Percentiles rank a stretch among this genome's conserved stretches.
Evolutionary conservation across 1,140 invertebrate genomes (phyloP).

Genomic region (Calephelis virginiensis): DNA sequence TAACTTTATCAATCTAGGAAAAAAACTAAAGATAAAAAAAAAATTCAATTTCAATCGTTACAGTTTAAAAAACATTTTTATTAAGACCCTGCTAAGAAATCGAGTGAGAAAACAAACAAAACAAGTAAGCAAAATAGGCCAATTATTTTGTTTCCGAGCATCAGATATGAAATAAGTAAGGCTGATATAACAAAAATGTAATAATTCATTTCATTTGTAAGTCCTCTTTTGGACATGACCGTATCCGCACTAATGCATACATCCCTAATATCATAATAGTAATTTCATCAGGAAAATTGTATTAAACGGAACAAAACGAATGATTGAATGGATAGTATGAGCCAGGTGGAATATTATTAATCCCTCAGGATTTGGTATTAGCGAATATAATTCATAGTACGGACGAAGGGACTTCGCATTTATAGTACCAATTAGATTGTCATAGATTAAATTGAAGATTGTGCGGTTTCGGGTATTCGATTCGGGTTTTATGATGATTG

Average conservation of each 20-base stretch:
- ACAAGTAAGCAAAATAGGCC: no score
- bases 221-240: neutral
- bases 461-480: slow-evolving; percentile 3
- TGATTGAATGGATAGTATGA: slow-evolving; percentile 34
- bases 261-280: slow-evolving; percentile 11
- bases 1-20: no score
- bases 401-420: slow-evolving; percentile 16
- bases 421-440: slow-evolving; percentile 18
- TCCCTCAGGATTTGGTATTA: slow-evolving; percentile 31
- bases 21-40: no score
- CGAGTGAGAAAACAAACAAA: no score
- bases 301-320: slow-evolving; percentile 38
- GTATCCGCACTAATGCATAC: slow-evolving; percentile 6
- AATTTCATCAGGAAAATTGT: slow-evolving; percentile 27
- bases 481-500: slow-evolving; percentile 10
- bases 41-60: no score
- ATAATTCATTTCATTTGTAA: no score
- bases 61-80: no score
- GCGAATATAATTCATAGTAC: slow-evolving; percentile 19
- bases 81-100: no score
- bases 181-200: no score
- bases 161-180: no score
- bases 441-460: slow-evolving; percentile 18
- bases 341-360: slow-evolving; percentile 35
- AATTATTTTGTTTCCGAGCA: no score